phyloP scores from a whole-genome alignment of 2,888 invertebrate species.

The Siphlonurus alternatus region DNA sequence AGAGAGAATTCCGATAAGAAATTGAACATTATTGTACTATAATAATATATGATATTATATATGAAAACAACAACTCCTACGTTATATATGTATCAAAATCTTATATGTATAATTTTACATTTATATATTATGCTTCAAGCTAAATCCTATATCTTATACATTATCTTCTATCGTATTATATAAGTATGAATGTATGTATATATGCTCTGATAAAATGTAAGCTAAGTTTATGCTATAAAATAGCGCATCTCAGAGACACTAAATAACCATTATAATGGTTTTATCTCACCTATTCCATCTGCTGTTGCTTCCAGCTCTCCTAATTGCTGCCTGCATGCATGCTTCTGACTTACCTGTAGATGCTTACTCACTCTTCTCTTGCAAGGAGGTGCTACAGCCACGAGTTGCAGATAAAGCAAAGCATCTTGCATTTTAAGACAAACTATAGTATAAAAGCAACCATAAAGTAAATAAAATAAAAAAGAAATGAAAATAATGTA shows the following conservation, averaged over 20 bases:
- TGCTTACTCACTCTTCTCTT: neutral
- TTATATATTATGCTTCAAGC: neutral
- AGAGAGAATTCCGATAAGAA: too few relatives aligned
- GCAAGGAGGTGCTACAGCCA: neutral
- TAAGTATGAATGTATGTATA: neutral
- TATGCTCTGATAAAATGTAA: neutral
- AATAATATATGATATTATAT: neutral
- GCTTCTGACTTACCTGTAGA: too few relatives aligned
- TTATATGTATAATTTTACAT: neutral
- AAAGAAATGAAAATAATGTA: too few relatives aligned
- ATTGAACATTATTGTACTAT: too few relatives aligned
- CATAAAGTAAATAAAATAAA: too few relatives aligned
- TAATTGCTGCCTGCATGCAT: neutral
- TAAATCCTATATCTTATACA: neutral
- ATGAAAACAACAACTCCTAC: neutral
- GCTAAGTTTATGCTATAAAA: neutral
- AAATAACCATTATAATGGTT: neutral
- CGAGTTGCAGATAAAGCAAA: neutral
- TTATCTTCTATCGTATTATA: neutral
- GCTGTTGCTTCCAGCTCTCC: neutral
- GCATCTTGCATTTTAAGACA: neutral
- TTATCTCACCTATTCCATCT: neutral
- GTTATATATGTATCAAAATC: neutral
- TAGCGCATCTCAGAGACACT: neutral
- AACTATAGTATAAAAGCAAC: too few relatives aligned